phyloP scores from a whole-genome alignment of 2,888 invertebrate genomes.

The Amphipyra tragopoginis region DNA sequence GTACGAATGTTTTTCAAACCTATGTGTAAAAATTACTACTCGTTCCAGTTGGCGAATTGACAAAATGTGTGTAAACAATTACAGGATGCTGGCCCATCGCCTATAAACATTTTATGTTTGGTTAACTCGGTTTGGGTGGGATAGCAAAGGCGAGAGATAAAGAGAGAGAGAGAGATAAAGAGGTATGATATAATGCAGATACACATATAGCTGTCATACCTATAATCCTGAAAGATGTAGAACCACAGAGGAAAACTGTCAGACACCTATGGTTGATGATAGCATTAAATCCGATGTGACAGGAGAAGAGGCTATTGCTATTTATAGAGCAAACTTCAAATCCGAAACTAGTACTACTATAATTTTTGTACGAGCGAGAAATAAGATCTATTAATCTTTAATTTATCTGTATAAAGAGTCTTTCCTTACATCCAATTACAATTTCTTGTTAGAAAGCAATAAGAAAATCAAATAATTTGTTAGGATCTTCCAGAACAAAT shows the following conservation, averaged over 20 bases:
- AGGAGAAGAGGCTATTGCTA: not conserved
- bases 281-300: not conserved
- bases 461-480: constrained; percentile 27
- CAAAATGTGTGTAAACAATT: constrained; percentile 43
- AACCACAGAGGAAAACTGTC: no score
- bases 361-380: no score
- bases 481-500: constrained; percentile 22
- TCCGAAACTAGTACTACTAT: no score
- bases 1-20: constrained; percentile 18
- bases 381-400: no score
- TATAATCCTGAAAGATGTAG: no score
- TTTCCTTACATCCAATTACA: constrained; percentile 22
- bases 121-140: constrained; percentile 6
- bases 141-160: not conserved
- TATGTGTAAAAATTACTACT: constrained; percentile 11
- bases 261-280: no score
- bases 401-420: not conserved
- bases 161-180: not conserved
- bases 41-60: constrained; percentile 38
- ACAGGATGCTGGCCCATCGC: constrained; percentile 25
- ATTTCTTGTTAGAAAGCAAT: constrained; percentile 15
- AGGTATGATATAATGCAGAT: not conserved
- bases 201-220: no score
- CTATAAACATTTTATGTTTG: constrained; percentile 30
- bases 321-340: not conserved